Base-by-base conservation (phyloP, 2,888 invertebrate species). In the Amphiduros pacificus region DNA sequence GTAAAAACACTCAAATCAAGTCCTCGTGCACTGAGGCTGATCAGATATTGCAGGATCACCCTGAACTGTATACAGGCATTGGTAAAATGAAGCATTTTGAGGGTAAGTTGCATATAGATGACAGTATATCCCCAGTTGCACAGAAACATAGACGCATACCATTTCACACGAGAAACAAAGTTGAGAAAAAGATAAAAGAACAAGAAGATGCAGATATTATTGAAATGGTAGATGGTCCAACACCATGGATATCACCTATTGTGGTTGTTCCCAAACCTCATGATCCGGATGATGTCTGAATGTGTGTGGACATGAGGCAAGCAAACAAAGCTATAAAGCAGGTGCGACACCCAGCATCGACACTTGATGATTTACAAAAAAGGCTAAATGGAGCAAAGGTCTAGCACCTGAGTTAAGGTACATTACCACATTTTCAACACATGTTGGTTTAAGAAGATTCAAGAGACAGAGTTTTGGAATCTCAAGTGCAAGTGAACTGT, bases 381-480 rank as follows among this genome's bases (percentile, higher is more conserved):
- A 67, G 69, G 24, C 29, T 74, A 48, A 73, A 71, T 58, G 68
- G 70, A 2, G 44, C 66, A 3, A 64, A 36, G 6, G 63, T 22
- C 36, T 24, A 50, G 51, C 6, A 22, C 65, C 68, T 28, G 63
- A 73, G 29, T 76, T 74, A 2, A 63, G 76, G 62, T 61, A 66
- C n/a, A 74, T 81, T 11, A 82, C 81, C 44, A 80, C 78, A 3
- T 83, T 83, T 62, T 75, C 76, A 4, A 79, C 81, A 3, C 70
- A 70, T 26, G 68, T 67, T 40, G 81, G 81, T 0, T 53, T 83
- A 14, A 80, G 63, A 60, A 63, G 77, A 29, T 84, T 79, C 62
- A 83, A 82, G 66, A 50, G 81, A 17, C 32, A 82, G 6, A 78
- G 78, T 76, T 82, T 82, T 62, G 81, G 80, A 0, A 76, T 84